A percentile compares a stretch with the other conserved stretches of the same genome.
Conservation (phyloP, 2,888 invertebrate genomes). For the Drosophila greeni region DNA sequence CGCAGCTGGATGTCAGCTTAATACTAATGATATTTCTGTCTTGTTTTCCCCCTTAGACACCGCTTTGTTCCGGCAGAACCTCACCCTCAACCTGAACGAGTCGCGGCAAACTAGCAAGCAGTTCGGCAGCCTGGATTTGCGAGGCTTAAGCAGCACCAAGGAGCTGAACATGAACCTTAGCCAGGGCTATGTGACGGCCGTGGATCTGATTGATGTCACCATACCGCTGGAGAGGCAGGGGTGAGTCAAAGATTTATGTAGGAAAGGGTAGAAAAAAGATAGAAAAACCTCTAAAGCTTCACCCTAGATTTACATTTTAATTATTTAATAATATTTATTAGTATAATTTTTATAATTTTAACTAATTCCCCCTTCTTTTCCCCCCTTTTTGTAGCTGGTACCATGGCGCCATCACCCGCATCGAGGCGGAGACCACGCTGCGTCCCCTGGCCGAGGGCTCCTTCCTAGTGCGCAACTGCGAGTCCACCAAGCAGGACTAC, state of each 20-base stretch:
- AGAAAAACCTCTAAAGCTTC: too few species aligned
- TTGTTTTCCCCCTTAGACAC: conserved; percentile 78
- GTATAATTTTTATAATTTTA: too few species aligned
- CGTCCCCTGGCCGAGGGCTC: conserved; percentile 92
- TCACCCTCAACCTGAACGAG: conserved; percentile 86
- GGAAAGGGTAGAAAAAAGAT: too few species aligned
- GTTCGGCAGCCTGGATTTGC: conserved; percentile 79
- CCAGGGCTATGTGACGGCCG: conserved; percentile 80
- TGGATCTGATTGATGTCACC: conserved; percentile 88
- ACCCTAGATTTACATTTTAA: too few species aligned
- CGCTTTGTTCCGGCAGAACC: conserved; percentile 83
- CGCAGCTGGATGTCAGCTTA: too few species aligned
- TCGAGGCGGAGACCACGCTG: conserved; percentile 93
- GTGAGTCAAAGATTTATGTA: too few species aligned
- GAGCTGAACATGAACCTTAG: conserved; percentile 87
- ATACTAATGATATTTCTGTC: background rate
- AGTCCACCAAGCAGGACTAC: conserved; percentile 95
- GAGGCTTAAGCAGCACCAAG: conserved; percentile 79
- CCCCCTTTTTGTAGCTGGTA: conserved; percentile 87
- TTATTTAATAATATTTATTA: too few species aligned
- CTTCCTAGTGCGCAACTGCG: conserved; percentile 95
- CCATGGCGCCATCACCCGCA: conserved; percentile 93
- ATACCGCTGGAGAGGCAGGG: conserved; percentile 92
- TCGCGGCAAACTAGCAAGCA: conserved; percentile 75
- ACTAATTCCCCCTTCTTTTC: too few species aligned